Base-by-base conservation (phyloP, 2,888 invertebrate species). In the Rhamphomyia laevipes region DNA sequence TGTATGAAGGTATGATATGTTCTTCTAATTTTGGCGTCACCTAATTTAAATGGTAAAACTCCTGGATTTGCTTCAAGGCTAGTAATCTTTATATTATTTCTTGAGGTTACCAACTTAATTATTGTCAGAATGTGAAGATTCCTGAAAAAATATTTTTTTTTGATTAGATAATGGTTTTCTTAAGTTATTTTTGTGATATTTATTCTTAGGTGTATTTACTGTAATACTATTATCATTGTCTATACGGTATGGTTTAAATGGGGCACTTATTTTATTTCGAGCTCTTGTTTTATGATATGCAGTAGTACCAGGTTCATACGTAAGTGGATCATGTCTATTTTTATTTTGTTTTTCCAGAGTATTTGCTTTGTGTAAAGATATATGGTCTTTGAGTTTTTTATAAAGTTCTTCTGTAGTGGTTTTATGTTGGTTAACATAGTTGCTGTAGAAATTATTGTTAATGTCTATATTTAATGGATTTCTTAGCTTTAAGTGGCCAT, bases 171-270 rank as follows among this genome's bases (percentile, higher is more conserved):
- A 43, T 21, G 43, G 35, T 46, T 35, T 46, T 35, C 35, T 4
- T 46, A 49, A 37, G 17, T 46, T 49, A 13, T 43, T 48, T 48
- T 48, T 48, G 21, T 50, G 46, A 27, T 50, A 46, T 33, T 13
- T 31, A 7, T 16, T 43, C 6, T 18, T 21, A 7, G 21, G 27
- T 5, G 49, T 43, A 35, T 37, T 15, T 41, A 49, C 33, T 15
- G 38, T 43, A 6, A 44, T 43, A 30, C 38, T 30, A 27, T 46
- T 50, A 44, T 50, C 17, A 16, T 46, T n/a, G n/a, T n/a, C n/a
- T n/a, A 46, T 18, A 30, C 18, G 21, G 15, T 50, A 38, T 27
- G 35, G 23, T 43, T 46, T 43, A 15, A 50, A 50, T 13, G 42
- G 45, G 21, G 43, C 35, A 30, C 17, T 23, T 21, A 43, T 42